Conservation (phyloP, 1,140 invertebrate genomes). For the Macrotrachela quadricornifera region DNA sequence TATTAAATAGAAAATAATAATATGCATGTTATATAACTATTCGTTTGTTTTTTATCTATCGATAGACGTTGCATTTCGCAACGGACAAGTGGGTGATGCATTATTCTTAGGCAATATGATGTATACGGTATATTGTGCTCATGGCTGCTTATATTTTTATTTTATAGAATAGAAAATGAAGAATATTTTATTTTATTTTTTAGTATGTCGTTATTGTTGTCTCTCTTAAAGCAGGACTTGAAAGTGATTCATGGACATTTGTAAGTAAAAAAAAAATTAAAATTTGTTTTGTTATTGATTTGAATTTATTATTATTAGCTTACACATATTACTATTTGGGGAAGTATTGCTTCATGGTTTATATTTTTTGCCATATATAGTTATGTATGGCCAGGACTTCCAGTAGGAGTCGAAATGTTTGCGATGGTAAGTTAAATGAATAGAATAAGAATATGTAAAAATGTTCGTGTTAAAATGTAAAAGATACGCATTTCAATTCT, state of each 20-base stretch:
- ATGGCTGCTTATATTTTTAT: not conserved
- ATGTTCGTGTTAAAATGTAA: too few relatives aligned
- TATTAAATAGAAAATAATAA: too few relatives aligned
- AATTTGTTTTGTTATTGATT: not conserved
- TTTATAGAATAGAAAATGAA: not conserved
- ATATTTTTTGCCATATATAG: conserved; percentile 72
- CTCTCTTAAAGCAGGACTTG: conserved; percentile 82
- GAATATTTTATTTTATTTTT: conserved; percentile 33
- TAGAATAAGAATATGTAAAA: too few relatives aligned
- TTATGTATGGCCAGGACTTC: conserved; percentile 62
- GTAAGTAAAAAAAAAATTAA: conserved; percentile 16
- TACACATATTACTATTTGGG: conserved; percentile 87
- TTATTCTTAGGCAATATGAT: conserved; percentile 82
- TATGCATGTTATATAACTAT: too few relatives aligned
- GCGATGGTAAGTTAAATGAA: conserved; percentile 46
- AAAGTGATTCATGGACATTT: conserved; percentile 89
- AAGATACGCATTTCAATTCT: too few relatives aligned
- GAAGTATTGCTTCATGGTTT: conserved; percentile 81
- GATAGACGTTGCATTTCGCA: conserved; percentile 55
- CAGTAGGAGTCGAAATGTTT: conserved; percentile 70
- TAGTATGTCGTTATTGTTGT: conserved; percentile 88
- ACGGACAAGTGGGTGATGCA: conserved; percentile 65
- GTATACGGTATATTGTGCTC: conserved; percentile 52
- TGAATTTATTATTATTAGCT: conserved; percentile 30
- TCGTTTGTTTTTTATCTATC: too few relatives aligned